Conservation (phyloP, 2,797 vertebrate species). For the Hydrophis major region DNA sequence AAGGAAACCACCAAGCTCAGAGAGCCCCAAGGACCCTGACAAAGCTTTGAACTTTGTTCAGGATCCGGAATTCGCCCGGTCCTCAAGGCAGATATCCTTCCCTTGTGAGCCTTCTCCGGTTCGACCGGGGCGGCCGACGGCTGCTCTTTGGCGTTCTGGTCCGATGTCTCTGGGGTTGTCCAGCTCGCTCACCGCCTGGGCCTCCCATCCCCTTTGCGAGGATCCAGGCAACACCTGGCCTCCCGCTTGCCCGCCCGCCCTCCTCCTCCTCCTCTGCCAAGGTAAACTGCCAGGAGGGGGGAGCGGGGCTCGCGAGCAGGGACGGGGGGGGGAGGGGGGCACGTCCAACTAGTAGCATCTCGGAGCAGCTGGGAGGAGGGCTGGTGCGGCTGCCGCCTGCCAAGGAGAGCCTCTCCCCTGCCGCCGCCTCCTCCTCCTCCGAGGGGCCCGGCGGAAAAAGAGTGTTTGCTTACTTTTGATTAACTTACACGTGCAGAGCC, state of each 20-base stretch:
- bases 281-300: not conserved
- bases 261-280: not conserved
- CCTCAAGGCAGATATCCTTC: rapidly evolving
- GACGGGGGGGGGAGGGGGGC: not conserved
- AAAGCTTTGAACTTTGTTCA: not conserved
- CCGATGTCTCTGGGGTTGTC: no score
- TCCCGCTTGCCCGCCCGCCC: no score
- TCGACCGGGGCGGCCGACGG: no score
- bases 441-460: constrained; percentile 5
- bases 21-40: rapidly evolving
- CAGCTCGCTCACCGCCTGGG: rapidly evolving
- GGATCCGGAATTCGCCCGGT: not conserved
- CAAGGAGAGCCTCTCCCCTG: not conserved
- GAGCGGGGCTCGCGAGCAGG: not conserved
- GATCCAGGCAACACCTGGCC: no score
- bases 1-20: not conserved
- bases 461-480: constrained; percentile 56
- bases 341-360: not conserved
- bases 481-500: constrained; percentile 47
- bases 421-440: constrained; percentile 5
- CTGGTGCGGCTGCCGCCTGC: not conserved
- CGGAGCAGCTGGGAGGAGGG: constrained; percentile 39
- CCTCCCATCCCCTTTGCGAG: not conserved
- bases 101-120: not conserved
- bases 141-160: no score